These are phyloP conservation scores for Acrocephalus scirpaceus DNA, from an alignment of 2,797 vertebrate genomes.

Conservation along the genomic window DNA sequence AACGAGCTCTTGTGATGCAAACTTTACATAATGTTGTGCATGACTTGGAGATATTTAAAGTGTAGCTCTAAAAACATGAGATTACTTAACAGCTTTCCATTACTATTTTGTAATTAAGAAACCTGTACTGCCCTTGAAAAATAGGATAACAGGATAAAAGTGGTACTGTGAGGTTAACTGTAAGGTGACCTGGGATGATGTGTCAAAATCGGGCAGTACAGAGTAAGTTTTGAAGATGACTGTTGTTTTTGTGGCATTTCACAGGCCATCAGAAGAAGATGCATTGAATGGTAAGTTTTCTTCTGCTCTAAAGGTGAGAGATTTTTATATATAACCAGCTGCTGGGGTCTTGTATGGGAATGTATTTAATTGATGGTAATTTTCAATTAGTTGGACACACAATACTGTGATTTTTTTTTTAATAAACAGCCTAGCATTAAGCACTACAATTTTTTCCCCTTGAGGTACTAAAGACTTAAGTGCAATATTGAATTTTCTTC, in stretches of 20 bases:
- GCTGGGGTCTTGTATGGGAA: background rate
- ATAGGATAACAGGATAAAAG: background rate
- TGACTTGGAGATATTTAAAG: constrained; percentile 45
- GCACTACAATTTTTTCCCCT: fast-evolving
- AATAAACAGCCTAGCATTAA: background rate
- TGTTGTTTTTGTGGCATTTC: constrained; percentile 52
- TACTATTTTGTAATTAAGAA: constrained; percentile 40
- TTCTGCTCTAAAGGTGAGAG: background rate
- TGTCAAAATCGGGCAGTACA: background rate
- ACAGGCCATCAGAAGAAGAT: constrained; percentile 86
- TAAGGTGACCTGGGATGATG: constrained; percentile 27
- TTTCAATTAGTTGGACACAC: background rate
- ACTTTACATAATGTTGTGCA: constrained; percentile 23
- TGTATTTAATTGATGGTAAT: background rate
- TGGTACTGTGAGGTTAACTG: background rate
- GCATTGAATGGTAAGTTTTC: constrained; percentile 84
- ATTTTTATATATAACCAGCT: background rate
- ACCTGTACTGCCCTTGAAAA: constrained; percentile 33
- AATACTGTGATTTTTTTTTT: background rate
- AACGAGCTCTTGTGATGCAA: constrained; percentile 38
- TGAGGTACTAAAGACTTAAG: background rate
- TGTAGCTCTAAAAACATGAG: background rate
- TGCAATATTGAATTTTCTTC: background rate
- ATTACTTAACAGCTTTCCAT: constrained; percentile 6
- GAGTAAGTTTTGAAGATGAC: constrained; percentile 10